Evolutionary conservation across 2,797 vertebrate genomes (phyloP).

Genomic region (Tiaroga cobitis): DNA sequence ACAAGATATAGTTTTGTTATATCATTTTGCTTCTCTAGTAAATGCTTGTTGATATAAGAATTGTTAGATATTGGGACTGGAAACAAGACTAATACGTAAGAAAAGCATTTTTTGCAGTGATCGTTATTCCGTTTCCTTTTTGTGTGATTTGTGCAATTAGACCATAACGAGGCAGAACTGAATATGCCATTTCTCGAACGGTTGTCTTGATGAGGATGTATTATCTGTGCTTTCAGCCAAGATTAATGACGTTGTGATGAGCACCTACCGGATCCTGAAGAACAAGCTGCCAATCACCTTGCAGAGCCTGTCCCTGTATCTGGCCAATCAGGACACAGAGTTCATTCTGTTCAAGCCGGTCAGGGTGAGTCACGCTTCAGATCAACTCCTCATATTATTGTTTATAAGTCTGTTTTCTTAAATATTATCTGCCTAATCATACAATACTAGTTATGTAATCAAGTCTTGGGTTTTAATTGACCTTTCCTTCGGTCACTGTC

Average conservation of each 20-base stretch:
- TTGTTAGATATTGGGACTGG: too few relatives aligned
- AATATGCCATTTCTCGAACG: background rate
- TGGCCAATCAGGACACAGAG: slow-evolving; percentile 97
- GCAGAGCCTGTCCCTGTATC: slow-evolving; percentile 95
- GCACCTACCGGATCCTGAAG: slow-evolving; percentile 93
- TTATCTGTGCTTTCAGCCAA: slow-evolving; percentile 79
- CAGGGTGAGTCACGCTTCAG: slow-evolving; percentile 81
- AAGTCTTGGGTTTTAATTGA: background rate
- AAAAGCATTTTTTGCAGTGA: too few relatives aligned
- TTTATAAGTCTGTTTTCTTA: too few relatives aligned
- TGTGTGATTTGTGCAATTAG: background rate
- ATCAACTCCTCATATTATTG: background rate
- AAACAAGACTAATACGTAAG: too few relatives aligned
- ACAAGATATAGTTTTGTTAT: too few relatives aligned
- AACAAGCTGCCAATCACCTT: slow-evolving; percentile 90
- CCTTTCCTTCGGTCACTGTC: background rate
- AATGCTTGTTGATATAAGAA: too few relatives aligned
- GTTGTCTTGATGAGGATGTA: background rate
- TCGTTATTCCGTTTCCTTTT: too few relatives aligned
- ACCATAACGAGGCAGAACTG: background rate
- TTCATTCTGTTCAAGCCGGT: slow-evolving; percentile 99
- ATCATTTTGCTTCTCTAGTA: too few relatives aligned
- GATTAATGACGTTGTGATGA: slow-evolving; percentile 91
- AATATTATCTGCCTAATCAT: background rate
- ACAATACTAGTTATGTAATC: too few relatives aligned